Conservation (phyloP, 92 coral and sea anemone genomes). For the Epizoanthus fatuus region DNA sequence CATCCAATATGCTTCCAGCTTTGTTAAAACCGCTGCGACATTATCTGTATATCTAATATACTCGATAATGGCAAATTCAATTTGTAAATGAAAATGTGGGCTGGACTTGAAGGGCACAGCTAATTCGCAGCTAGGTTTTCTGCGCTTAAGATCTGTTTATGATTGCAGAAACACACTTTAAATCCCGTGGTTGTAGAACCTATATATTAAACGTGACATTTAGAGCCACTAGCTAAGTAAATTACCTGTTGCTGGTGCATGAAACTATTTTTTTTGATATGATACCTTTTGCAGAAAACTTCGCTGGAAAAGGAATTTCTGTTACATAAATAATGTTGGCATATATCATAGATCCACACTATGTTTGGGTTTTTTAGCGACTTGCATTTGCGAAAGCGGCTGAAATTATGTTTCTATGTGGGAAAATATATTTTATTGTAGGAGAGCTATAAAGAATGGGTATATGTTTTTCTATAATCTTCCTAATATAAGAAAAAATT, state of each 20-base stretch:
- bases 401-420: not conserved
- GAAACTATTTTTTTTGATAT: not conserved
- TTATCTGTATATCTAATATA: too few species aligned
- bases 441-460: conserved; percentile 2
- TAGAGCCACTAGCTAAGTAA: not conserved
- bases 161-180: too few species aligned
- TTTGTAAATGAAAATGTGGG: too few species aligned
- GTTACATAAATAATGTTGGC: not conserved
- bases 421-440: not conserved
- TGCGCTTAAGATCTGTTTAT: too few species aligned
- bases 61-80: too few species aligned
- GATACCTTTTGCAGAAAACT: not conserved
- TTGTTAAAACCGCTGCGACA: too few species aligned
- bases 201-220: not conserved
- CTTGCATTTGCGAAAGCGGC: conserved; percentile 17
- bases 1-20: too few species aligned
- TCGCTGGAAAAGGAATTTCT: not conserved
- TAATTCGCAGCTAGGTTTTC: too few species aligned
- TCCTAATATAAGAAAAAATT: not conserved
- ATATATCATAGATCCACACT: not conserved
- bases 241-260: not conserved
- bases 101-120: too few species aligned
- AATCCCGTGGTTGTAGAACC: not conserved
- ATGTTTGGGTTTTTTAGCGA: not conserved
- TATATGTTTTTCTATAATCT: not conserved